Evolutionary conservation across 2,113 vertebrate genomes (phyloP).

Genomic region (Sterrhoptilus dennistouni): DNA sequence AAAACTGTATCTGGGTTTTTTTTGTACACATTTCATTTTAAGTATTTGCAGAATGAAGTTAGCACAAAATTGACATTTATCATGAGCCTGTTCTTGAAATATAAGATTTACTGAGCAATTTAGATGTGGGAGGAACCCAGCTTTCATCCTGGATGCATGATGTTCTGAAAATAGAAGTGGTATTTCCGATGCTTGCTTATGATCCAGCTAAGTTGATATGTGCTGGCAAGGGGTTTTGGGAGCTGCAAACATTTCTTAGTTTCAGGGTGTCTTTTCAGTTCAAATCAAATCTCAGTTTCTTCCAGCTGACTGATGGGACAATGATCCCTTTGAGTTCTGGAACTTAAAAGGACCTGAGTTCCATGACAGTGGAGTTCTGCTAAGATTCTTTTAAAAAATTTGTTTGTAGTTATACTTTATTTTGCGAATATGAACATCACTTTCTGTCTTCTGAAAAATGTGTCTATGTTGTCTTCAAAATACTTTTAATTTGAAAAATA

Average conservation of each 20-base stretch:
- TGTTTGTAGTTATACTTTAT: background rate
- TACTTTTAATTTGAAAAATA: background rate
- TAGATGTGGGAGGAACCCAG: slow-evolving; percentile 49
- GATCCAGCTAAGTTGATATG: slow-evolving; percentile 50
- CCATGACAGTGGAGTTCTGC: background rate
- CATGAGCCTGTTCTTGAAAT: slow-evolving; percentile 39
- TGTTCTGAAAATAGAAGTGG: slow-evolving; percentile 64
- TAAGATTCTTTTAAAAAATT: background rate
- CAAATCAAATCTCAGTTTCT: background rate
- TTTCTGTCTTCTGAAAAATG: background rate
- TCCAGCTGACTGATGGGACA: background rate
- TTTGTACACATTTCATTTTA: background rate
- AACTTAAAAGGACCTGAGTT: background rate
- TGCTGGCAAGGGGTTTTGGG: slow-evolving; percentile 8
- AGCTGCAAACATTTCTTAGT: slow-evolving; percentile 7
- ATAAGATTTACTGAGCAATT: slow-evolving; percentile 53
- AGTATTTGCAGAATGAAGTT: slow-evolving; percentile 36
- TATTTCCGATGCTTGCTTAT: slow-evolving; percentile 57
- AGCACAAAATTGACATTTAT: slow-evolving; percentile 48
- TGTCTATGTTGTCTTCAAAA: background rate
- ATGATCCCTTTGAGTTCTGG: background rate
- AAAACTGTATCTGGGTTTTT: background rate
- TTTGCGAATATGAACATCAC: background rate
- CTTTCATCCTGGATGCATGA: slow-evolving; percentile 51
- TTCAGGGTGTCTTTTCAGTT: background rate